These are phyloP conservation scores for Drosophila anomelani DNA, from an alignment of 2,888 invertebrate genomes.

Conservation along the genomic window DNA sequence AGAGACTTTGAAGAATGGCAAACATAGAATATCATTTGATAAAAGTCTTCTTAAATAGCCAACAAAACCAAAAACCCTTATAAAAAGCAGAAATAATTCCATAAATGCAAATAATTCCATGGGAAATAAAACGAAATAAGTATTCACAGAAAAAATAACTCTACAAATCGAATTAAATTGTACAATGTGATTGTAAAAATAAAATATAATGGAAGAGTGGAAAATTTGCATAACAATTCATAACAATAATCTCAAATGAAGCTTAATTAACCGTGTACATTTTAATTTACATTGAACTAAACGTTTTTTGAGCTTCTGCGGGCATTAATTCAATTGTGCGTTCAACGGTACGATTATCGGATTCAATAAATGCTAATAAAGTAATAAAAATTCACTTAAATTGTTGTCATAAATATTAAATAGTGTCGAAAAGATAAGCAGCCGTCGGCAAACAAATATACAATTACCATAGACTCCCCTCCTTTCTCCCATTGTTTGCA, in stretches of 20 bases:
- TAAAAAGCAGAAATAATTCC: conserved; percentile 28
- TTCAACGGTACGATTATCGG: conserved; percentile 30
- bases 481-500: conserved; percentile 12
- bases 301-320: conserved; percentile 32
- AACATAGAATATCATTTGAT: conserved; percentile 2
- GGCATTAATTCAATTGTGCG: conserved; percentile 34
- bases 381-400: conserved; percentile 32
- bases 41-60: not conserved
- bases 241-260: conserved; percentile 36
- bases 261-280: conserved; percentile 38
- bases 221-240: conserved; percentile 41
- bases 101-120: conserved; percentile 55
- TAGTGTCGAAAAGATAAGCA: conserved; percentile 27
- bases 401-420: conserved; percentile 36
- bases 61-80: not conserved
- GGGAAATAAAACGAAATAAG: conserved; percentile 66
- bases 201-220: conserved; percentile 1
- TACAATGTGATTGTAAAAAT: conserved; percentile 65
- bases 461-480: conserved; percentile 10
- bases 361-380: conserved; percentile 35
- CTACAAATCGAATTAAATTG: conserved; percentile 54
- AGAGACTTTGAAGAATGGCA: conserved; percentile 31
- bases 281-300: conserved; percentile 37
- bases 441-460: conserved; percentile 8
- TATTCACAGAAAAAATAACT: conserved; percentile 24